Conservation (phyloP, 2,113 vertebrate genomes). For the Toxostoma redivivum region DNA sequence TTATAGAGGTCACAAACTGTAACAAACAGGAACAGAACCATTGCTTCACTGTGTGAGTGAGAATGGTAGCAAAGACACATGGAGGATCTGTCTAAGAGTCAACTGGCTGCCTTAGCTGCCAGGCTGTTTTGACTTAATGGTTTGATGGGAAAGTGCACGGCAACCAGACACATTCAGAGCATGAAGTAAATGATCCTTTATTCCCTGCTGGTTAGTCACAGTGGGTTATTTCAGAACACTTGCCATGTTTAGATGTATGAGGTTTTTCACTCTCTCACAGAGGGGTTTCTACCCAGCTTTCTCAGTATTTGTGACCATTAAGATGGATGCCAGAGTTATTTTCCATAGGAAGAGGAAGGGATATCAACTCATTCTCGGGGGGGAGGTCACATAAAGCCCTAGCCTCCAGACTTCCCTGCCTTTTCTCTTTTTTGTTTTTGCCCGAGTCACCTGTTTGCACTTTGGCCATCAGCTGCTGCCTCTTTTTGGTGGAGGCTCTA, state of each 20-base stretch:
- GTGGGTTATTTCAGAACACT: neutral
- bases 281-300: neutral
- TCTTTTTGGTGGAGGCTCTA: neutral
- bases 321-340: neutral
- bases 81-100: neutral
- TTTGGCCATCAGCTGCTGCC: fast-evolving
- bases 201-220: neutral
- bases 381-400: neutral
- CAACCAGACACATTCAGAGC: fast-evolving
- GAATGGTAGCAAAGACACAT: neutral
- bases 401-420: neutral
- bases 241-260: neutral
- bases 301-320: neutral
- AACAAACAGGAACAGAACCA: neutral
- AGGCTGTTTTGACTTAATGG: neutral
- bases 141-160: neutral
- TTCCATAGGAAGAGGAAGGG: neutral
- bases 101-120: neutral
- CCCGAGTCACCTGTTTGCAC: neutral
- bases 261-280: neutral
- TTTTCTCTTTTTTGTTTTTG: neutral
- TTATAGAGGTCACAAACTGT: neutral
- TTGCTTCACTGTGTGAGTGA: neutral
- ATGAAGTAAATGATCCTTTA: neutral
- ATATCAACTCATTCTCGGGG: neutral